Evolutionary conservation across 2,888 invertebrate species (phyloP), one percentile per base, ranked within the genome.

Genomic region (Cheilosia grossa): DNA sequence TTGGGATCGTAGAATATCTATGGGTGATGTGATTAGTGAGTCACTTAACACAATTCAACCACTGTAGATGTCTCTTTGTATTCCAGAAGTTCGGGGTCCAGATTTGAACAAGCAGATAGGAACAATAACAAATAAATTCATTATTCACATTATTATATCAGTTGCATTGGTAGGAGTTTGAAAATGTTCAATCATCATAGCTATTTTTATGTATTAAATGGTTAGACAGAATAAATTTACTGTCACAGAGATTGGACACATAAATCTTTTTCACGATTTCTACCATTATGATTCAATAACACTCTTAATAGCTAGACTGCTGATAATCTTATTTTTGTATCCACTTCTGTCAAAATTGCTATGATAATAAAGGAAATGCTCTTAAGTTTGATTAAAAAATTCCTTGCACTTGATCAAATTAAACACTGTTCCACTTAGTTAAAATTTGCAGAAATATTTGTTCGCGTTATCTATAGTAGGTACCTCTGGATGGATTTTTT

Each of bases 321-420:
- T 19, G 4, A 19, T 13, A 49, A 13, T 49, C 10, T 21, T 44
- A n/a, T 7, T 44, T 3, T 2, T 37, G 37, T 37, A 21, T 21
- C 49, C 19, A 49, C 49, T 49, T 49, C 49, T 37, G 37, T 10
- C 37, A 10, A 37, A 21, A 10, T 10, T 10, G 10, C 21, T 49
- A 21, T 13, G 10, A 21, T 2, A 49, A 7, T 19, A 9, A 13
- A 19, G 21, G 13, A 49, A 19, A 0, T 21, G 17, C 49, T 21
- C 40, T 10, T n/a, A 24, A 24, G 15, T 24, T 51, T 51, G 51
- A 51, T 51, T 51, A 15, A 51, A 51, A 51, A 51, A 51, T 51
- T 13, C 51, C 51, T 51, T 51, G 15, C 51, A 51, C 51, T 51
- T 51, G 51, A 27, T 21, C 15, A 27, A 51, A 5, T 51, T 51